Evolutionary conservation across 2,888 invertebrate genomes (phyloP).

Genomic region (Trissonchulus sp.): DNA sequence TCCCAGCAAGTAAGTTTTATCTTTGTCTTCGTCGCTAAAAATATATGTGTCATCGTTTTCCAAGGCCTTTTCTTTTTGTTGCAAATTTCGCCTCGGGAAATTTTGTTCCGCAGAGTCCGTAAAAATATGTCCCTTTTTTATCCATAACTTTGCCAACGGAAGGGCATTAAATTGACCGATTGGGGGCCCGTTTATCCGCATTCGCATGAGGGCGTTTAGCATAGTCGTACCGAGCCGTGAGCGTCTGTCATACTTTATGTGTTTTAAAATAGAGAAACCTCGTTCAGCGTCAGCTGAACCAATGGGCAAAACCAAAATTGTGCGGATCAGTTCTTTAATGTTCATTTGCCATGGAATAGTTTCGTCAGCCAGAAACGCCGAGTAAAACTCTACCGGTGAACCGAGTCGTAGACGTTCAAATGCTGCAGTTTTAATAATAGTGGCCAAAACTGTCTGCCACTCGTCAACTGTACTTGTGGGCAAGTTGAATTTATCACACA

Average conservation of each 20-base stretch:
- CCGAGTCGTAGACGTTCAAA: not conserved
- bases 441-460: not conserved
- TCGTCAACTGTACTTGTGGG: not conserved
- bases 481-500: not conserved
- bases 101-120: not conserved
- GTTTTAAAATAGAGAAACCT: not conserved
- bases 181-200: not conserved
- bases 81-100: not conserved
- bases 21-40: not conserved
- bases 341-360: not conserved
- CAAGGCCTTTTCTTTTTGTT: not conserved
- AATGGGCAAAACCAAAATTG: not conserved
- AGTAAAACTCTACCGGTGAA: not conserved
- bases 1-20: not conserved
- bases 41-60: not conserved
- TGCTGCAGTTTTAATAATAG: not conserved
- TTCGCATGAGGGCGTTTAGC: not conserved
- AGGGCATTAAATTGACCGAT: not conserved
- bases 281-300: not conserved
- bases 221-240: not conserved
- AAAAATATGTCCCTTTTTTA: not conserved
- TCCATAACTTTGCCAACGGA: not conserved
- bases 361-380: not conserved
- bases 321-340: not conserved
- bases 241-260: not conserved